Percentiles rank a stretch among this genome's conserved stretches.
phyloP scores from a whole-genome alignment of 2,797 vertebrate species.

The Pseudochirops corinnae region DNA sequence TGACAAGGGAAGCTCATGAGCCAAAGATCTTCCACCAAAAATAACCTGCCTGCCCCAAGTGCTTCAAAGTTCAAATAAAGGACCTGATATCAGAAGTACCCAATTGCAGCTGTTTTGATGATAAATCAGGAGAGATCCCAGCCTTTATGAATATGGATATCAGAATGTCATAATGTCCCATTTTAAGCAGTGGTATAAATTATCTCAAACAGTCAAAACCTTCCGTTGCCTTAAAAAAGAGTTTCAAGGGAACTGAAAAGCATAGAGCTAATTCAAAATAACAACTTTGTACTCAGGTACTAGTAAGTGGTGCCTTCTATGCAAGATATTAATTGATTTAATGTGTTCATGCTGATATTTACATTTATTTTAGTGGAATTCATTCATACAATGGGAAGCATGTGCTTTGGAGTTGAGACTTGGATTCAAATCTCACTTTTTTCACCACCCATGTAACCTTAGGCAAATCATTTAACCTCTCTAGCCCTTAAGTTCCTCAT shows the following conservation, averaged over 20 bases:
- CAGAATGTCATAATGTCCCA: background rate
- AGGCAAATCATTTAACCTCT: background rate
- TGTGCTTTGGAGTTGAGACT: background rate
- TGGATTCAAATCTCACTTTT: background rate
- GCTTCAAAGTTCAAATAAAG: constrained; percentile 17
- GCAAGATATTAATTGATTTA: background rate
- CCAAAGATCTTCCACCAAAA: constrained; percentile 72
- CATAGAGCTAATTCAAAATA: background rate
- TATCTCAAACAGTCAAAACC: background rate
- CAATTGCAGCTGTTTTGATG: constrained; percentile 52
- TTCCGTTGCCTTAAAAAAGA: background rate
- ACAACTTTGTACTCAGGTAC: background rate
- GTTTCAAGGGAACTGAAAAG: background rate
- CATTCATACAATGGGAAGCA: background rate
- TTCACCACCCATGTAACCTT: background rate
- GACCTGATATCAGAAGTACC: constrained; percentile 42
- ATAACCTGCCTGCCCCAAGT: constrained; percentile 51
- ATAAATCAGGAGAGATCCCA: constrained; percentile 14
- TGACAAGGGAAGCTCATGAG: constrained; percentile 66
- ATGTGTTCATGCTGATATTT: background rate
- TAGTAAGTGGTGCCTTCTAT: background rate
- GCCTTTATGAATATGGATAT: constrained; percentile 1
- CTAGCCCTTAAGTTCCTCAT: background rate
- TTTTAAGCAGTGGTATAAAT: background rate
- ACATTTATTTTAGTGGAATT: background rate